phyloP scores from a whole-genome alignment of 2,888 invertebrate genomes.

The Drosophila picticornis region DNA sequence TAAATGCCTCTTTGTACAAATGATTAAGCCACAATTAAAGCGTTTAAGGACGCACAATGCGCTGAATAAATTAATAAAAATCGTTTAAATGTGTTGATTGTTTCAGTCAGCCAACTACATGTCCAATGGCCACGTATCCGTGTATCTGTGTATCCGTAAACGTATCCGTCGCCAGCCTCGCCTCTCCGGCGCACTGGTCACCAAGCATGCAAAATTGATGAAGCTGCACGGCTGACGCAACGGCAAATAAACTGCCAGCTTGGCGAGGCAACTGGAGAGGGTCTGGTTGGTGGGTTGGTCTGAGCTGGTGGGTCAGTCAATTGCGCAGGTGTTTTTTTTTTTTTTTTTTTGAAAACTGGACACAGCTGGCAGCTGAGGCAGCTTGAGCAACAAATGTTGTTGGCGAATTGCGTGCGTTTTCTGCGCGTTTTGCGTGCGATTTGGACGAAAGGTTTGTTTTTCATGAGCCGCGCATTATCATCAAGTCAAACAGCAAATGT shows the following conservation, averaged over 20 bases:
- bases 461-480: conserved; percentile 73
- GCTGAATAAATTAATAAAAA: conserved; percentile 73
- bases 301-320: conserved; percentile 8
- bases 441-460: conserved; percentile 3
- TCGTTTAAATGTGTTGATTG: conserved; percentile 75
- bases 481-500: conserved; percentile 81
- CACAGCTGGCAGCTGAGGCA: conserved; percentile 18
- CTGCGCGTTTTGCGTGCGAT: conserved; percentile 15
- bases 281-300: not conserved
- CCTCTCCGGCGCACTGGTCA: conserved; percentile 27
- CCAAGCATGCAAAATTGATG: conserved; percentile 66
- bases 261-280: conserved; percentile 12
- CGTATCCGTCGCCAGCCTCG: conserved; percentile 32
- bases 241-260: conserved; percentile 59
- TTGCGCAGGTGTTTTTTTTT: conserved; percentile 34
- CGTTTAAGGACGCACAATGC: conserved; percentile 43
- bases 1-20: conserved; percentile 8
- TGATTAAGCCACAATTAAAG: conserved; percentile 50
- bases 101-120: conserved; percentile 47
- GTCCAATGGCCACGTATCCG: conserved; percentile 8
- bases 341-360: conserved; percentile 26
- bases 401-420: conserved; percentile 28
- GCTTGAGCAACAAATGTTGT: conserved; percentile 38
- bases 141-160: not conserved
- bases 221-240: conserved; percentile 42